Conservation (phyloP, 2,888 invertebrate genomes). For the Dryococelus australis region DNA sequence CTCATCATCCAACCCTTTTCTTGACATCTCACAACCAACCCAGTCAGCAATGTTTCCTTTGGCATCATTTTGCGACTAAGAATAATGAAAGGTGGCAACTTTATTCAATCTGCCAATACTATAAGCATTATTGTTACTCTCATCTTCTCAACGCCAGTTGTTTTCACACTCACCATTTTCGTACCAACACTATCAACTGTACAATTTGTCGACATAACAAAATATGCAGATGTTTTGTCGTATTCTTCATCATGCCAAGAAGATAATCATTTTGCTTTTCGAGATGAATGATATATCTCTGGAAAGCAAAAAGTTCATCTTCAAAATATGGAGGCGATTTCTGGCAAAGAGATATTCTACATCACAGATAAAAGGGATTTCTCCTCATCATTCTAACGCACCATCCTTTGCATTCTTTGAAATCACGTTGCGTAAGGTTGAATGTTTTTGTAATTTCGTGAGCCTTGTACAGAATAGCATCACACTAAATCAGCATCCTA, state of each 20-base stretch:
- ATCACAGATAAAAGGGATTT: background rate
- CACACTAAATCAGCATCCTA: background rate
- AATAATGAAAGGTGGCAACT: background rate
- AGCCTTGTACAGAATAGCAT: background rate
- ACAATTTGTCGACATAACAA: background rate
- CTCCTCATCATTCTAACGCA: background rate
- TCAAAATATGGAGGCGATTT: background rate
- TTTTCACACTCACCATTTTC: background rate
- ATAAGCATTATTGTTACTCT: background rate
- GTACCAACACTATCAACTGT: background rate
- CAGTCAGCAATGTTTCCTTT: constrained; percentile 41
- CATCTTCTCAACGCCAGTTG: background rate
- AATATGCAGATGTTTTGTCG: background rate
- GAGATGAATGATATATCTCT: background rate
- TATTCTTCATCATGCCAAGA: background rate
- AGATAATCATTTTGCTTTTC: background rate
- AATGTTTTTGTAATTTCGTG: background rate
- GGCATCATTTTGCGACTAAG: background rate
- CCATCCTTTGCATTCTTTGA: background rate
- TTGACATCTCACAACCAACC: constrained; percentile 42
- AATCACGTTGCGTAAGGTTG: background rate
- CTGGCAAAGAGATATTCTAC: background rate
- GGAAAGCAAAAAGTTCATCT: background rate
- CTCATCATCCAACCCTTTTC: constrained; percentile 45
- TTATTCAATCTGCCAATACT: background rate